A percentile compares a stretch with the other conserved stretches of the same genome.
These are phyloP conservation scores for Mythimna lalbum DNA, from an alignment of 2,888 invertebrate species.

Conservation along the genomic window DNA sequence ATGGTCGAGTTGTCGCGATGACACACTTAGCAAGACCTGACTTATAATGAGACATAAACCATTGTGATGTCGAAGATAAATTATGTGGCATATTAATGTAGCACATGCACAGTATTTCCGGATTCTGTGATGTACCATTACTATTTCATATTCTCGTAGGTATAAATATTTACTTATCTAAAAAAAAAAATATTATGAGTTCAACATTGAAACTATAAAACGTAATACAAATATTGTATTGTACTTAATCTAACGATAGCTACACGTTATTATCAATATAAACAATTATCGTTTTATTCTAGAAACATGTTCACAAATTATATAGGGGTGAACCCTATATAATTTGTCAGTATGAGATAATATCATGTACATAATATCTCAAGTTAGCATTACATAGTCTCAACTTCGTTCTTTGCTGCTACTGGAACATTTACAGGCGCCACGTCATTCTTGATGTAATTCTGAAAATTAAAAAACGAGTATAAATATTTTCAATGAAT, in stretches of 20 bases:
- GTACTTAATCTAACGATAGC: constrained; percentile 29
- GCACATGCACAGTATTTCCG: neutral
- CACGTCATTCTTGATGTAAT: constrained; percentile 78
- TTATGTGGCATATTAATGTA: neutral
- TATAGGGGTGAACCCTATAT: constrained; percentile 41
- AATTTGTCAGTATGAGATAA: constrained; percentile 2
- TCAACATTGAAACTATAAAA: constrained; percentile 38
- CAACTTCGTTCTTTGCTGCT: constrained; percentile 79
- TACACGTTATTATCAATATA: constrained; percentile 19
- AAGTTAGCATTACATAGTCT: constrained; percentile 74
- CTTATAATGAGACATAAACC: neutral
- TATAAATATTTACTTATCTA: constrained; percentile 41
- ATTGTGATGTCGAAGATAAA: neutral
- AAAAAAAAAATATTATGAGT: constrained; percentile 33
- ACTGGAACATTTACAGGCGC: constrained; percentile 67
- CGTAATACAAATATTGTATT: constrained; percentile 46
- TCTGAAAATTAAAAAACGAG: constrained; percentile 74
- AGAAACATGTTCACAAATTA: constrained; percentile 25
- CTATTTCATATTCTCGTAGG: constrained; percentile 29
- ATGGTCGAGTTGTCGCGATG: neutral
- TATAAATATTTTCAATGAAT: neutral
- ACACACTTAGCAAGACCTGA: neutral
- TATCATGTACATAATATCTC: neutral
- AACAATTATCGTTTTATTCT: constrained; percentile 20
- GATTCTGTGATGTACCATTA: constrained; percentile 17